Evolutionary conservation across 1,140 invertebrate genomes (phyloP).

Genomic region (Drosophila aff.): DNA sequence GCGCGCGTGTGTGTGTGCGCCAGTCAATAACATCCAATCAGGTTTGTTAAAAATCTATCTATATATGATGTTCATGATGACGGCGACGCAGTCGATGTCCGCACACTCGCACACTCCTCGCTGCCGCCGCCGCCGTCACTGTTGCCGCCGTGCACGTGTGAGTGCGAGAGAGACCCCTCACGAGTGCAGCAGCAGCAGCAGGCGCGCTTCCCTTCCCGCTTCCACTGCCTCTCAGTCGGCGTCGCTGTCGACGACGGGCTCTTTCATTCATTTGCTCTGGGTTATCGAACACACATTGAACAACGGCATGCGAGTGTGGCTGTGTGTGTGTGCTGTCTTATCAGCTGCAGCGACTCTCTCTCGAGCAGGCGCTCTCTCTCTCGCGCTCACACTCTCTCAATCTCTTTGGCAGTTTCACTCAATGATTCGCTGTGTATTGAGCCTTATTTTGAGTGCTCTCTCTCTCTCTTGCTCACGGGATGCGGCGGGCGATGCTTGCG

Average conservation of each 20-base stretch:
- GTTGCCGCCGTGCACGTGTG: background rate
- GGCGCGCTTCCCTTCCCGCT: conserved; percentile 33
- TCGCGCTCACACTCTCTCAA: conserved; percentile 22
- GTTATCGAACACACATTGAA: conserved; percentile 84
- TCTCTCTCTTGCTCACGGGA: conserved; percentile 12
- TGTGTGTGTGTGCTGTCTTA: conserved; percentile 63
- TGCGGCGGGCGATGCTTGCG: background rate
- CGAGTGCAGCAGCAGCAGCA: conserved; percentile 28
- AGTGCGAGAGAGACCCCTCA: conserved; percentile 55
- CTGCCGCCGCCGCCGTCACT: background rate
- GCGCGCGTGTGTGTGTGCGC: conserved; percentile 69
- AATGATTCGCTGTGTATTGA: conserved; percentile 76
- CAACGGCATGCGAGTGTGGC: conserved; percentile 26
- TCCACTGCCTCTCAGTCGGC: conserved; percentile 13
- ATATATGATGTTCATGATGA: conserved; percentile 84
- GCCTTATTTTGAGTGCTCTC: conserved; percentile 62
- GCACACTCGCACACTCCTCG: conserved; percentile 58
- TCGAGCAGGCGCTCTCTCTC: conserved; percentile 41
- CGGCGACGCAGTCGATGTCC: conserved; percentile 81
- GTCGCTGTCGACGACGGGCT: conserved; percentile 25
- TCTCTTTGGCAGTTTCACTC: conserved; percentile 59
- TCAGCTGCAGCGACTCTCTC: conserved; percentile 68
- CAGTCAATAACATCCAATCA: conserved; percentile 85
- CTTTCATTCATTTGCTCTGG: conserved; percentile 78
- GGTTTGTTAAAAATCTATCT: conserved; percentile 85